Evolutionary conservation across 2,888 invertebrate species (phyloP), one percentile per base, ranked within the genome.

Genomic region (Latrodectus hesperus): DNA sequence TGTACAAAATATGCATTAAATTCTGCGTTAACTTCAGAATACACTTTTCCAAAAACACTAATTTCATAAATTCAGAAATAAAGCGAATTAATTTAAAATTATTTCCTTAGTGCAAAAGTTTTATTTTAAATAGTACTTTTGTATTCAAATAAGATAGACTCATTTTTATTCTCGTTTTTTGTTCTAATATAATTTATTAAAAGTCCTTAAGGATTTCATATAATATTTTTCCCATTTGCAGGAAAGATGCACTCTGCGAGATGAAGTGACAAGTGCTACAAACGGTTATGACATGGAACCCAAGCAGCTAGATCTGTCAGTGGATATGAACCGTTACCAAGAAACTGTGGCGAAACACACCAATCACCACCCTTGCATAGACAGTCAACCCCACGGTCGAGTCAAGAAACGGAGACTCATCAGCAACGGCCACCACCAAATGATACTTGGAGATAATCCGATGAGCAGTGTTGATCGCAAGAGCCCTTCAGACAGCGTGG

Each of bases 281-380:
- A 80, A 76, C 22, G 86, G 80, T 16, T 82, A 64, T 49, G 83
- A 89, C 9, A 75, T 86, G 64, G 85, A 85, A 12, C 71, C 72
- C 12, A 80, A 89, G 26, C 85, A 83, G 60, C 16, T 86, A 26
- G 86, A 86, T 55, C 22, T 85, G n/a, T 80, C 88, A 12, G 74
- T 77, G 1, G 88, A 89, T 38, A 74, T 79, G 55, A 22, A 77
- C 10, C 53, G 78, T n/a, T 79, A 79, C 17, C 81, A 49, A 64
- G 78, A 84, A 22, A 71, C 52, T n/a, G 73, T 68, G 11, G 53
- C 82, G 1, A 77, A 72, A 38, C 88, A 81, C 67, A 38, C 72
- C n/a, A 73, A 55, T 49, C 84, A 84, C 51, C 84, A 84, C 52
- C 11, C 74, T 16, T 75, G 85, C 55, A 75, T 80, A 22, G 82